Evolutionary conservation across 2,888 invertebrate species (phyloP).

Genomic region (Dryococelus australis): DNA sequence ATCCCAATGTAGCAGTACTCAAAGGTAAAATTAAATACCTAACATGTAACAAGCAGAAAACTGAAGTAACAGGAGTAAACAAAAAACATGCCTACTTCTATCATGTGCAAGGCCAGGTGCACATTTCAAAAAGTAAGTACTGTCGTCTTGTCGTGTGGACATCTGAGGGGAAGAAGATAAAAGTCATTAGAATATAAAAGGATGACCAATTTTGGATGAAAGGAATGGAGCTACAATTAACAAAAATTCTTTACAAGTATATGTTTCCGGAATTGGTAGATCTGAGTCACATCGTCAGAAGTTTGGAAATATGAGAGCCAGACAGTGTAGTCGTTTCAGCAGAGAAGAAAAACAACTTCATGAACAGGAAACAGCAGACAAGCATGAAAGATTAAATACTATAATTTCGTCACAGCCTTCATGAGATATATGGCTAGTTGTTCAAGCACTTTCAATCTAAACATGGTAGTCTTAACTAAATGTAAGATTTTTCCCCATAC

Average conservation of each 20-base stretch:
- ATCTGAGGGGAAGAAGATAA: neutral
- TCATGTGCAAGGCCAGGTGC: neutral
- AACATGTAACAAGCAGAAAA: no score
- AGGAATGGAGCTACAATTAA: neutral
- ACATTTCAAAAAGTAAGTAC: neutral
- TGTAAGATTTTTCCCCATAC: no score
- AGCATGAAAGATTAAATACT: neutral
- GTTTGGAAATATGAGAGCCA: neutral
- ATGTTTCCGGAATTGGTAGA: slow-evolving; percentile 1
- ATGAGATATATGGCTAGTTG: no score
- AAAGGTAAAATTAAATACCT: no score
- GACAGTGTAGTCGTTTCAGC: no score
- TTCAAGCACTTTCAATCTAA: no score
- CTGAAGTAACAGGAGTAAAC: neutral
- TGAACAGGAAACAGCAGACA: slow-evolving; percentile 55
- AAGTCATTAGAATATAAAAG: neutral
- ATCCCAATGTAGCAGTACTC: no score
- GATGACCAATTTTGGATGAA: neutral
- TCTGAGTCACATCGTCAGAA: neutral
- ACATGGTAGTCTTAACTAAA: no score
- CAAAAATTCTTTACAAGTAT: neutral
- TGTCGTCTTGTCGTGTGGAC: neutral
- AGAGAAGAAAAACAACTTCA: neutral
- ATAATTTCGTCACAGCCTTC: no score
- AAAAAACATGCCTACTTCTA: no score